phyloP scores from a whole-genome alignment of 1,140 invertebrate species.

The Drosophila insularis region DNA sequence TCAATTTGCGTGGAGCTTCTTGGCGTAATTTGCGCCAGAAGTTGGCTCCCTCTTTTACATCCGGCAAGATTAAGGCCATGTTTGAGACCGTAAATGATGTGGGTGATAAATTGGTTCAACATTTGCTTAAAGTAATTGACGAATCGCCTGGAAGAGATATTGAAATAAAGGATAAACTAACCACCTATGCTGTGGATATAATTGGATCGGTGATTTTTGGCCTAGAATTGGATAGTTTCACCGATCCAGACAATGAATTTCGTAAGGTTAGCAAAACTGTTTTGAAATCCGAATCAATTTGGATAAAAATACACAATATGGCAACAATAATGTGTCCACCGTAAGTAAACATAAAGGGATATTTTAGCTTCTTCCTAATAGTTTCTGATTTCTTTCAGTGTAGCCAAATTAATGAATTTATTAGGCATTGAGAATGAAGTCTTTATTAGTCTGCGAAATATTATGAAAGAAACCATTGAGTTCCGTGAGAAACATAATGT shows the following conservation, averaged over 20 bases:
- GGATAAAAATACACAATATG: constrained; percentile 44
- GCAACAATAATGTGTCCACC: constrained; percentile 61
- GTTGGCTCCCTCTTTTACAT: constrained; percentile 84
- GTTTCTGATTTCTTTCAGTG: constrained; percentile 2
- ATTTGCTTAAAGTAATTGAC: constrained; percentile 48
- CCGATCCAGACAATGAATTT: constrained; percentile 71
- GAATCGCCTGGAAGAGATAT: constrained; percentile 31
- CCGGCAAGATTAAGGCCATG: constrained; percentile 85
- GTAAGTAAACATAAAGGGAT: constrained; percentile 45
- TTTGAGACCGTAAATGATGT: constrained; percentile 83
- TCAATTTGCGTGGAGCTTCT: constrained; percentile 80
- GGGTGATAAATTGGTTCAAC: constrained; percentile 73
- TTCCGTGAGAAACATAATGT: constrained; percentile 83
- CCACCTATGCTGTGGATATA: constrained; percentile 81
- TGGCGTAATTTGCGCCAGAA: constrained; percentile 84
- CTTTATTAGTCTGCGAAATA: constrained; percentile 42
- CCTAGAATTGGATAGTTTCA: constrained; percentile 81
- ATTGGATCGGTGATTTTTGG: constrained; percentile 83
- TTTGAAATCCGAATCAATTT: background rate
- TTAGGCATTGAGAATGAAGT: constrained; percentile 50
- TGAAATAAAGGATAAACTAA: constrained; percentile 62
- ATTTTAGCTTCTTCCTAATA: too few species aligned
- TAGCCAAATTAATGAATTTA: constrained; percentile 61
- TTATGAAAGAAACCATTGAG: constrained; percentile 84
- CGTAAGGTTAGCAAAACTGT: constrained; percentile 46